These are phyloP conservation scores for Ophion obscuratus DNA, from an alignment of 2,888 invertebrate species.

Conservation along the genomic window DNA sequence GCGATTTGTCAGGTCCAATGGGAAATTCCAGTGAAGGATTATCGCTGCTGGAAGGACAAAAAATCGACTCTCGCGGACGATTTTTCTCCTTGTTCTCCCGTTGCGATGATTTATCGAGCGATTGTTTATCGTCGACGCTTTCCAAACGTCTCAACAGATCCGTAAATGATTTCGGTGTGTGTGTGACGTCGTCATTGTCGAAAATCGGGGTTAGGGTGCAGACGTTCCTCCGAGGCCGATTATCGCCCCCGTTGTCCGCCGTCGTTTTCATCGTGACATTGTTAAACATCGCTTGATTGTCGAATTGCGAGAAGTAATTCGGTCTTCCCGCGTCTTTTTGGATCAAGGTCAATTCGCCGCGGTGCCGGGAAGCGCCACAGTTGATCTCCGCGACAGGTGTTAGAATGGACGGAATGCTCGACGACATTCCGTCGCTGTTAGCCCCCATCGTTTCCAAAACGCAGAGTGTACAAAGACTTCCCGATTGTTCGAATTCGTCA, in stretches of 20 bases:
- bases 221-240: background rate
- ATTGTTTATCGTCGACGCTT: background rate
- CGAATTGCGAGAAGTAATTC: background rate
- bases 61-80: background rate
- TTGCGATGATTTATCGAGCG: background rate
- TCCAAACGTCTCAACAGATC: constrained; percentile 2
- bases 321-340: background rate
- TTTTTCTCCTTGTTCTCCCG: background rate
- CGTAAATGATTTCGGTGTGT: background rate
- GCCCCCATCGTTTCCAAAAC: constrained; percentile 9
- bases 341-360: background rate
- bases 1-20: background rate
- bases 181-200: background rate
- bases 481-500: constrained; percentile 3
- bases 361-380: background rate
- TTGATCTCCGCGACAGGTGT: background rate
- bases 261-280: background rate
- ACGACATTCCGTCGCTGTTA: background rate
- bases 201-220: background rate
- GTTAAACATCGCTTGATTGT: background rate
- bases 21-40: constrained; percentile 1
- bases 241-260: background rate
- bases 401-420: background rate
- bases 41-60: background rate
- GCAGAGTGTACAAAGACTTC: constrained; percentile 57